Evolutionary conservation across 1,140 invertebrate species (phyloP), one percentile per base, ranked within the genome.

Genomic region (Sweltsa coloradensis): DNA sequence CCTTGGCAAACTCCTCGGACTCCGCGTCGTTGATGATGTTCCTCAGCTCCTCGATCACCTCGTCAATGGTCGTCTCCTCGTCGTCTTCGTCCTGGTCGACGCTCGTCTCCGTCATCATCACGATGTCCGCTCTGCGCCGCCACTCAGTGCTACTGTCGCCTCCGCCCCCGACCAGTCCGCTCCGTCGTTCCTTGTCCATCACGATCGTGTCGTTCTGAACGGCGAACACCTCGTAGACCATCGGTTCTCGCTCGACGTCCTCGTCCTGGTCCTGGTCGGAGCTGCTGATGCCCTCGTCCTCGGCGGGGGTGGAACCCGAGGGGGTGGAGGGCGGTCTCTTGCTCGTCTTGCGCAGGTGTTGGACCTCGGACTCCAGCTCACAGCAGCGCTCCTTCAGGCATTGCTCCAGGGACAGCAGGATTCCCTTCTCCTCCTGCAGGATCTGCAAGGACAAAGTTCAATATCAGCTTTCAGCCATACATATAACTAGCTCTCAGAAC

Each of bases 11-110:
- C 53, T 81, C 72, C 56, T 87, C 80, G 1, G 75, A 75, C 66
- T 88, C 83, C 0, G 83, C 85, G 48, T 89, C 82, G 58, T 85
- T 88, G 1, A 89, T 82, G 41, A 89, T 87, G 53, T 87, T 88
- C 53, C 81, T 72, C 23, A 90, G 61, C 59, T 88, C 85, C 61
- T 86, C 83, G 55, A 89, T 89, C 0, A 89, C 85, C 65, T 89
- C 85, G 53, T 89, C 86, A 41, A 90, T 88, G 13, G 85, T 88
- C 0, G 81, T 85, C 65, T 88, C 83, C 54, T 85, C 82, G 39
- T 83, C 79, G 42, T 78, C 53, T 36, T 54, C 51, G 21, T 52
- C 50, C 18, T 39, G 24, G 9, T 43, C 42, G 14, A 13, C 19
- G 1, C 25, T 13, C 11, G 1, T 37, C 16, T 5, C 23, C 16